A percentile compares a stretch with the other conserved stretches of the same genome.
phyloP scores from a whole-genome alignment of 2,888 invertebrate species.

The Dyspetes luteomarginatus region DNA sequence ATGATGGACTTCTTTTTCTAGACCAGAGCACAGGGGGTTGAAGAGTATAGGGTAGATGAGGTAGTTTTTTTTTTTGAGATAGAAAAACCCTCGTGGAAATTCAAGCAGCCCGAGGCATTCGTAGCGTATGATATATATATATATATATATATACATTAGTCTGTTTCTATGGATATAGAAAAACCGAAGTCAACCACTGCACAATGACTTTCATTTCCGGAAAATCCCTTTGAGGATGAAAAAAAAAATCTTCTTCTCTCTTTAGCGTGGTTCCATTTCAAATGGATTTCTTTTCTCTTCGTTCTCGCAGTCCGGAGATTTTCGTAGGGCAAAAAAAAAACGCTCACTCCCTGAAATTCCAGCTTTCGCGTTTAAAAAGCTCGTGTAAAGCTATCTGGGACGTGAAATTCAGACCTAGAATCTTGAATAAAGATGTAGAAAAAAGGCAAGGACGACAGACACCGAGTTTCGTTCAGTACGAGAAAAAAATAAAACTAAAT shows the following conservation, averaged over 20 bases:
- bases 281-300: constrained; percentile 32
- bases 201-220: constrained; percentile 49
- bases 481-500: constrained; percentile 15
- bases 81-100: constrained; percentile 14
- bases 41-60: constrained; percentile 2
- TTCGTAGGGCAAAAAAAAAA: background rate
- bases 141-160: background rate
- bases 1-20: background rate
- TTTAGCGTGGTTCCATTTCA: constrained; percentile 4
- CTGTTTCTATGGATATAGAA: background rate
- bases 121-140: background rate
- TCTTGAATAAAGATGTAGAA: constrained; percentile 16
- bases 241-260: constrained; percentile 31
- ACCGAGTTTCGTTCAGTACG: constrained; percentile 25
- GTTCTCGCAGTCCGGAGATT: constrained; percentile 8
- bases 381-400: constrained; percentile 11
- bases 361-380: constrained; percentile 5
- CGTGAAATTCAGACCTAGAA: constrained; percentile 40
- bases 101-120: background rate
- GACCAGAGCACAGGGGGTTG: background rate
- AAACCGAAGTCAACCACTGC: constrained; percentile 28
- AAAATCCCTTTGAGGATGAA: constrained; percentile 23
- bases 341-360: background rate
- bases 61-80: background rate
- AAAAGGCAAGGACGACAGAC: background rate